phyloP scores from a whole-genome alignment of 2,797 vertebrate genomes.

The Lutjanus argentimaculatus region DNA sequence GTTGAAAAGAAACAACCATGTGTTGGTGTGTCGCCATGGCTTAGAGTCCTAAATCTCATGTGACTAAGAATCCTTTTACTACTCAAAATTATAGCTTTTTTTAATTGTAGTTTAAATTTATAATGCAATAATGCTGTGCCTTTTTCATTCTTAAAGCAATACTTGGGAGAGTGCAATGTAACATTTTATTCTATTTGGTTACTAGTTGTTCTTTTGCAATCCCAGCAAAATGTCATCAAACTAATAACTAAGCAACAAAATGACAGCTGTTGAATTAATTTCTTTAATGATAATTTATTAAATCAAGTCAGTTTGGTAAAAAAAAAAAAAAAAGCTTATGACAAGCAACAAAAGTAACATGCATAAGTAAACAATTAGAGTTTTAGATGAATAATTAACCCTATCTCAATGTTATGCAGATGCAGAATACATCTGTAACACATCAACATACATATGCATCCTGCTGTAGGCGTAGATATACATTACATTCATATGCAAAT shows the following conservation, averaged over 20 bases:
- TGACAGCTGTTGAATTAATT: neutral
- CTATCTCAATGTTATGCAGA: neutral
- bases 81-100: constrained; percentile 10
- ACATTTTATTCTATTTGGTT: neutral
- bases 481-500: neutral
- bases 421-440: neutral
- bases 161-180: neutral
- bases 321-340: neutral
- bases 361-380: neutral
- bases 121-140: neutral
- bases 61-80: constrained; percentile 8
- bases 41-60: neutral
- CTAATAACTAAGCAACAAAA: neutral
- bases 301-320: neutral
- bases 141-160: constrained; percentile 15
- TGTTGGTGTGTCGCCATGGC: neutral
- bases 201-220: neutral
- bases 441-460: neutral
- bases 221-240: constrained; percentile 1
- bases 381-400: neutral
- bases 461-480: neutral
- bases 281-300: neutral
- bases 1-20: constrained; percentile 17
- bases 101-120: neutral
- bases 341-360: neutral